Base-by-base conservation (phyloP, 1,140 invertebrate genomes). In the Panagrolaimus sp. region DNA sequence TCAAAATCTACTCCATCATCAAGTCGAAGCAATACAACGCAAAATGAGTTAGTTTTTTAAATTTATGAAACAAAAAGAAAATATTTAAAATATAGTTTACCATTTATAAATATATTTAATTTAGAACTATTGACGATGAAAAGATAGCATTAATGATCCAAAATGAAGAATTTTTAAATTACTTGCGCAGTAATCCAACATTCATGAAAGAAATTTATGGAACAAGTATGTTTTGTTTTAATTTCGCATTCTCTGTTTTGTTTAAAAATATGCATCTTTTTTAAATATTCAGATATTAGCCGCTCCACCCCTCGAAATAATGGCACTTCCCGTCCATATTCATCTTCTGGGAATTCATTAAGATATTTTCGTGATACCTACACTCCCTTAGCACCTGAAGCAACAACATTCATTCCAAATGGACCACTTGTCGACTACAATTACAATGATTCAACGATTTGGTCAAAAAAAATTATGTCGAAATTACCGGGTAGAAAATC, bases 91-190 rank as follows among this genome's bases (percentile, higher is more conserved):
- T 27, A 57, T n/a, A 57, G 20, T 27, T 57, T 57, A 20, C 51
- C 9, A 9, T 57, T 57, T n/a, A n/a, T 38, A 38, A 38, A 4
- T 38, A 38, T 38, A 38, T 38, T 38, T n/a, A n/a, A n/a, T 38
- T 38, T 16, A 75, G 70, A 9, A 74, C 71, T 44, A 76, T 48
- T 20, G 63, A 77, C 43, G 75, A 77, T 64, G 76, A 79, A 45
- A 79, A 78, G 27, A 79, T 79, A 43, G 75, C 75, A 0, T 45
- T 76, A 14, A 48, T 77, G 66, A 65, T 77, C 9, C 75, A 77
- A 67, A 77, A 77, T 53, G 68, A 73, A 48, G 75, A 77, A 63
- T 77, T 77, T 61, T 63, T 77, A 46, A 44, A 68, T 20, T 77
- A 77, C 31, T 74, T 77, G 9, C 63, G 66, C n/a, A 57, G 47